Percentiles rank a stretch among this genome's conserved stretches.
These are phyloP conservation scores for Ammodramus savannarum DNA, from an alignment of 2,113 vertebrate species.

Conservation along the genomic window DNA sequence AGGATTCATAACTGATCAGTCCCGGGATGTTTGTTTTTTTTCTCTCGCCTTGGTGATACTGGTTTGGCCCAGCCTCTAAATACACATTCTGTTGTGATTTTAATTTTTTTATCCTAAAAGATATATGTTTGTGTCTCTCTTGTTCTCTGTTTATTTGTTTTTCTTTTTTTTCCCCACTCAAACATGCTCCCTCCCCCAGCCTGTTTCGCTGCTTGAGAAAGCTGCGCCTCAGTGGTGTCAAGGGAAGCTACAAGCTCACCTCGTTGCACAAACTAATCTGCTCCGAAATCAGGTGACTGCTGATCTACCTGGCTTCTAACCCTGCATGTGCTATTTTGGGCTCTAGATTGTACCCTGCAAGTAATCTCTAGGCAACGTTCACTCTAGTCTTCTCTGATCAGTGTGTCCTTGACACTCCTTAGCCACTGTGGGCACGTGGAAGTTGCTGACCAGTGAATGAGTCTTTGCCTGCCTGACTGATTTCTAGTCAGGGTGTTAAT, in stretches of 20 bases:
- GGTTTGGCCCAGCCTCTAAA: slow-evolving; percentile 32
- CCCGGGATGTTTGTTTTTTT: slow-evolving; percentile 16
- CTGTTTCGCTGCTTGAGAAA: slow-evolving; percentile 95
- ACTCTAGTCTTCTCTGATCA: neutral
- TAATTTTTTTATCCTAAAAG: slow-evolving; percentile 25
- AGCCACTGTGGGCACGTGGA: neutral
- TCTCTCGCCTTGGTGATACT: slow-evolving; percentile 12
- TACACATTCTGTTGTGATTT: slow-evolving; percentile 40
- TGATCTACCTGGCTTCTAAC: slow-evolving; percentile 70
- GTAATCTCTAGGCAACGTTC: slow-evolving; percentile 42
- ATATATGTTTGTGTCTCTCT: slow-evolving; percentile 55
- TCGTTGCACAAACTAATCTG: slow-evolving; percentile 98
- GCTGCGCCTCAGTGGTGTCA: slow-evolving; percentile 98
- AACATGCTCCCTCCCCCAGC: slow-evolving; percentile 76
- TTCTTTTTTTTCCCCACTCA: neutral
- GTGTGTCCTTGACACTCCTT: neutral
- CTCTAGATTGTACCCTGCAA: slow-evolving; percentile 11
- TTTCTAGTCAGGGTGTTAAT: neutral
- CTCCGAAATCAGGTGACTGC: slow-evolving; percentile 96
- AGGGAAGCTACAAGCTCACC: slow-evolving; percentile 97
- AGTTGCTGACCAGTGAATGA: neutral
- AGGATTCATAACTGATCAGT: slow-evolving; percentile 46
- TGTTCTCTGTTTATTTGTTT: slow-evolving; percentile 56
- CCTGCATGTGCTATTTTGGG: slow-evolving; percentile 70
- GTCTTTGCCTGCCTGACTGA: neutral